phyloP scores from a whole-genome alignment of 2,888 invertebrate species.

The Napeogenes sylphis region DNA sequence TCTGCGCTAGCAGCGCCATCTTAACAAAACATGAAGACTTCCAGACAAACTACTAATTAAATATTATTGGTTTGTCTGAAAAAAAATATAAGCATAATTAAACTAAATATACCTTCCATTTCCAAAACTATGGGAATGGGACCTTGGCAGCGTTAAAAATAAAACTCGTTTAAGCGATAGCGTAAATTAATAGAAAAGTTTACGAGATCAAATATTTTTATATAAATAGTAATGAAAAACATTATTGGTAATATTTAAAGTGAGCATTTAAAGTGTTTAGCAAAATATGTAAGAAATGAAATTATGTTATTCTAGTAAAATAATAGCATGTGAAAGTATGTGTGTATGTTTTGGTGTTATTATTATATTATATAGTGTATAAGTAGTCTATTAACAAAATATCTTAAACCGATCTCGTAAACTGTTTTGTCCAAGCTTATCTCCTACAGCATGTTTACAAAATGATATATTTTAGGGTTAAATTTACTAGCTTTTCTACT shows the following conservation, averaged over 20 bases:
- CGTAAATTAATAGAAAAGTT: constrained; percentile 25
- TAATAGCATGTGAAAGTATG: no score
- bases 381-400: background rate
- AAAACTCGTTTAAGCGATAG: constrained; percentile 63
- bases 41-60: background rate
- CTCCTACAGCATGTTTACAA: constrained; percentile 4
- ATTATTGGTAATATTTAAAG: constrained; percentile 1
- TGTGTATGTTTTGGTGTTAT: no score
- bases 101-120: constrained; percentile 72
- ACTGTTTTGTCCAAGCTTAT: constrained; percentile 4
- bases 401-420: constrained; percentile 16
- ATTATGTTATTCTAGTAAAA: no score
- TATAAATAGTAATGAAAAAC: background rate
- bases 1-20: constrained; percentile 18
- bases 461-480: background rate
- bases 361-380: background rate
- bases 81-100: constrained; percentile 27
- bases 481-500: background rate
- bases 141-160: constrained; percentile 74
- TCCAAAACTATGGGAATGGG: constrained; percentile 77
- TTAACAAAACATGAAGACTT: constrained; percentile 4
- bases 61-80: background rate
- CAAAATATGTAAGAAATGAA: background rate
- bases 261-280: background rate
- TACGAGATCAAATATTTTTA: constrained; percentile 23